Percentiles rank a stretch among this genome's conserved stretches.
Conservation (phyloP, 2,113 vertebrate genomes). For the Haplotaxodon microlepis region DNA sequence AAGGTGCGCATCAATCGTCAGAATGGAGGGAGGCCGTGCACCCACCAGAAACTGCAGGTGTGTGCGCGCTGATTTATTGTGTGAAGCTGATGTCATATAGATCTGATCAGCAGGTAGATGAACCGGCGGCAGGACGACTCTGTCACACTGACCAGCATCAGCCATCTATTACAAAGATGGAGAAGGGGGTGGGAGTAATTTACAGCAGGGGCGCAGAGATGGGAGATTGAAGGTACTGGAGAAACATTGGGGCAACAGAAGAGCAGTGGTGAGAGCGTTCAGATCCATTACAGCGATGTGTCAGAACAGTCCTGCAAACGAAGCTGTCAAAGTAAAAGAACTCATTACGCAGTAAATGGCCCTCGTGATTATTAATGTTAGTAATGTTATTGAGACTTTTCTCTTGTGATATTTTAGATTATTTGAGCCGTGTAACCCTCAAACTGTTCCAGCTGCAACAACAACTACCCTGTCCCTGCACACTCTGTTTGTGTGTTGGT, state of each 20-base stretch:
- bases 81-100: slow-evolving; percentile 2
- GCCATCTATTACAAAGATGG: slow-evolving; percentile 25
- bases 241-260: background rate
- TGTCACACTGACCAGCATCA: slow-evolving; percentile 29
- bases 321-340: background rate
- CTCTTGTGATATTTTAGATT: background rate
- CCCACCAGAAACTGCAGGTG: background rate
- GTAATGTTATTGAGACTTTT: background rate
- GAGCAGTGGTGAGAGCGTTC: background rate
- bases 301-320: background rate
- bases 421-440: background rate
- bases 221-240: background rate
- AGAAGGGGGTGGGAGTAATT: background rate
- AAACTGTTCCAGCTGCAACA: background rate
- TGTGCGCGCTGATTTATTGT: slow-evolving; percentile 35
- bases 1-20: slow-evolving; percentile 34
- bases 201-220: background rate
- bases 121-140: slow-evolving; percentile 35
- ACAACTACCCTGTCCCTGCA: background rate
- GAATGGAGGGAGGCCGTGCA: background rate
- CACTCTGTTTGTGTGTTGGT: background rate
- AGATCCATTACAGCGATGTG: background rate
- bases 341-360: background rate
- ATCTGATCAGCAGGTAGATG: slow-evolving; percentile 33
- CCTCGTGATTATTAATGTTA: background rate